Percentiles rank a stretch among this genome's conserved stretches.
phyloP scores from a whole-genome alignment of 2,797 vertebrate genomes.

The Limosa lapponica region DNA sequence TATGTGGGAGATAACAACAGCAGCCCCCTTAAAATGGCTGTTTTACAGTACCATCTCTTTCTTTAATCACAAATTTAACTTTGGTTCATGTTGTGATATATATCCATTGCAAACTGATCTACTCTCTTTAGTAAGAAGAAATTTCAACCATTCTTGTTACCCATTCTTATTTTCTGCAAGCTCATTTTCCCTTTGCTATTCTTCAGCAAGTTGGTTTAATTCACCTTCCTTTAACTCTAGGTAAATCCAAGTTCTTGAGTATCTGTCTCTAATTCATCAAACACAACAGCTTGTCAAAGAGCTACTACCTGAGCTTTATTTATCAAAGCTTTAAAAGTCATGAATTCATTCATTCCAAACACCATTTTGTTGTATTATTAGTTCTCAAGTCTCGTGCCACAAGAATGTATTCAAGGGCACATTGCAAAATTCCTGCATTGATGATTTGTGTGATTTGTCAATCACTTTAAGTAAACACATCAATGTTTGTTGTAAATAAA shows the following conservation, averaged over 20 bases:
- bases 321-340: neutral
- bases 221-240: neutral
- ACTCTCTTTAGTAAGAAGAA: neutral
- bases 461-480: neutral
- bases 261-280: neutral
- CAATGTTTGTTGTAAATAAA: constrained; percentile 2
- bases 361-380: neutral
- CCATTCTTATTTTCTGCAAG: neutral
- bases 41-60: neutral
- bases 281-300: neutral
- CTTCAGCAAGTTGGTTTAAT: neutral
- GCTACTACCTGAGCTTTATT: neutral
- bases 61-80: neutral
- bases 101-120: neutral
- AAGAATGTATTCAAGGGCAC: neutral
- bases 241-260: neutral
- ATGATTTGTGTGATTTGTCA: neutral
- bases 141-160: neutral
- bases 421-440: neutral
- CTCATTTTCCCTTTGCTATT: neutral
- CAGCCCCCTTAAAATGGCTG: neutral
- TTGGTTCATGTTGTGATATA: neutral
- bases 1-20: neutral
- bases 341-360: neutral
- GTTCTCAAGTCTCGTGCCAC: accelerated